These are phyloP conservation scores for Drosophila setifemur DNA, from an alignment of 1,140 invertebrate species.

Conservation along the genomic window DNA sequence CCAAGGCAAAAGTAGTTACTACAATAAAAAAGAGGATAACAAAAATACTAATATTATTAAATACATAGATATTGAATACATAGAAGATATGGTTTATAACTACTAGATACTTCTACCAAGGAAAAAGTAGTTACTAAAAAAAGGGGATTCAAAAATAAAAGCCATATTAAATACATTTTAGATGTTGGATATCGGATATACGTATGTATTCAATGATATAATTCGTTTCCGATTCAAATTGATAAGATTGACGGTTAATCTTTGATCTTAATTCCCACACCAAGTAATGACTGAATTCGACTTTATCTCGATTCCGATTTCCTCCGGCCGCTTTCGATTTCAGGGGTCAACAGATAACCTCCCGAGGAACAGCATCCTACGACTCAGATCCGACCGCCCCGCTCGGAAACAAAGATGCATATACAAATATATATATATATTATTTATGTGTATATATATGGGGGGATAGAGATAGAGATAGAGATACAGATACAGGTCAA, in stretches of 20 bases:
- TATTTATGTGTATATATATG: background rate
- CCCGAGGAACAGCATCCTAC: background rate
- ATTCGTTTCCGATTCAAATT: background rate
- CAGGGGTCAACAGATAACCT: constrained; percentile 14
- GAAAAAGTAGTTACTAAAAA: no score
- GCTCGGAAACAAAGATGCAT: constrained; percentile 23
- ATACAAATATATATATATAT: background rate
- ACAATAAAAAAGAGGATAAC: no score
- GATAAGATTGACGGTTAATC: background rate
- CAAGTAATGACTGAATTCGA: background rate
- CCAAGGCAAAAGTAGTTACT: no score
- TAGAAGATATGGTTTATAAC: no score
- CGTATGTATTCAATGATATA: no score
- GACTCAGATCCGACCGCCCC: constrained; percentile 2
- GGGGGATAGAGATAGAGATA: no score
- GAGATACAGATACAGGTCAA: constrained; percentile 19
- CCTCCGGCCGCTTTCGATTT: constrained; percentile 12
- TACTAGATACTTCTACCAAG: no score
- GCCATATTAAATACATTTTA: no score
- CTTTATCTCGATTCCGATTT: background rate
- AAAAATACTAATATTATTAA: no score
- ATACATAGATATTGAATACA: no score
- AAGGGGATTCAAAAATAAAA: no score
- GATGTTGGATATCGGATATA: no score
- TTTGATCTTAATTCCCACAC: background rate